Conservation (phyloP, 2,113 vertebrate genomes). For the Lutjanus erythropterus region DNA sequence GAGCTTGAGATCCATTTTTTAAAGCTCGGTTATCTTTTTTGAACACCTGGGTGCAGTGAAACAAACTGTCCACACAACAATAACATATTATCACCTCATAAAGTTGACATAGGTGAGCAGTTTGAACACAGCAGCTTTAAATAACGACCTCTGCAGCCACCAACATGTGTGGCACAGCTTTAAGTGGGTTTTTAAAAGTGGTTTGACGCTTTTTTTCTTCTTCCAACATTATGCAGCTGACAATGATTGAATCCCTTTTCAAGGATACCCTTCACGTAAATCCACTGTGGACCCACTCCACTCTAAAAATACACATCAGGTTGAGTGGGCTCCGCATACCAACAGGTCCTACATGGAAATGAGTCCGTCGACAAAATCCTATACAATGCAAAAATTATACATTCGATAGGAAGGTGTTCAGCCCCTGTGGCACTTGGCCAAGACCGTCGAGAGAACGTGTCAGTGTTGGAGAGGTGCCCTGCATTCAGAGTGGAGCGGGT, state of each 20-base stretch:
- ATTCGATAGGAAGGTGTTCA: slow-evolving; percentile 29
- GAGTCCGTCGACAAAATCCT: slow-evolving; percentile 21
- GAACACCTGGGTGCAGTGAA: neutral
- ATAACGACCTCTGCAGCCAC: neutral
- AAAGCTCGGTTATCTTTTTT: neutral
- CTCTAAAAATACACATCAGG: slow-evolving; percentile 40
- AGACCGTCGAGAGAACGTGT: slow-evolving; percentile 42
- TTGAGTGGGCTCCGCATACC: slow-evolving; percentile 27
- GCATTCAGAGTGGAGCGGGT: slow-evolving; percentile 67
- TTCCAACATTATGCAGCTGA: slow-evolving; percentile 21
- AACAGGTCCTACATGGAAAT: slow-evolving; percentile 57
- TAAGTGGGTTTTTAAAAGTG: neutral
- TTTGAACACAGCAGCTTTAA: neutral
- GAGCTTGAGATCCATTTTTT: neutral
- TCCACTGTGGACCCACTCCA: slow-evolving; percentile 18
- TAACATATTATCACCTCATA: neutral
- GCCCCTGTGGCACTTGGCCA: slow-evolving; percentile 35
- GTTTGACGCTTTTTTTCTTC: slow-evolving; percentile 4
- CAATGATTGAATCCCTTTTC: slow-evolving; percentile 56
- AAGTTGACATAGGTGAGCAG: no score
- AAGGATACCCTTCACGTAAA: slow-evolving; percentile 48
- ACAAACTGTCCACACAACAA: neutral
- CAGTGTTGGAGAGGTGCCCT: slow-evolving; percentile 36
- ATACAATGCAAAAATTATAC: slow-evolving; percentile 40
- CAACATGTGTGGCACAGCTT: neutral